Percentiles rank a stretch among this genome's conserved stretches.
These are phyloP conservation scores for Ispidina picta DNA, from an alignment of 2,797 vertebrate genomes.

Conservation along the genomic window DNA sequence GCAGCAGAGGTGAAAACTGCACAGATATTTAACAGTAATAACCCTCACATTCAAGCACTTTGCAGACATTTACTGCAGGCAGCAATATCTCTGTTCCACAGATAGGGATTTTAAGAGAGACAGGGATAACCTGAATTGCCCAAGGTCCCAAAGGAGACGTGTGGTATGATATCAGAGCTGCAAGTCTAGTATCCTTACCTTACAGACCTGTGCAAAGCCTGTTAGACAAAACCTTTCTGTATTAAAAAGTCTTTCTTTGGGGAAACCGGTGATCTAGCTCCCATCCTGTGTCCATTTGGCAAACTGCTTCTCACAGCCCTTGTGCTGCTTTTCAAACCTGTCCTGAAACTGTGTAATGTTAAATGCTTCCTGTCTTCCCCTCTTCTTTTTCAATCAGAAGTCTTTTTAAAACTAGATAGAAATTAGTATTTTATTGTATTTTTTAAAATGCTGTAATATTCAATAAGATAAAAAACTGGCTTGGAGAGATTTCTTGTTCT, in stretches of 20 bases:
- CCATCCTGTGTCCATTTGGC: background rate
- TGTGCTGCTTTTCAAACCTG: background rate
- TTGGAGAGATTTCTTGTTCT: background rate
- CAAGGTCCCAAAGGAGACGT: slow-evolving; percentile 5
- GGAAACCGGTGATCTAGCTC: background rate
- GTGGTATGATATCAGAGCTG: background rate
- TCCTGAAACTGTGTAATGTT: background rate
- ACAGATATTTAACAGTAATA: slow-evolving; percentile 30
- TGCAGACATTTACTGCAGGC: slow-evolving; percentile 17
- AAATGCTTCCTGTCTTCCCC: background rate
- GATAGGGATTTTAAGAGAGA: slow-evolving; percentile 13
- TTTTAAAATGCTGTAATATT: background rate
- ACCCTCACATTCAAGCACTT: background rate
- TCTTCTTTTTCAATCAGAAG: background rate
- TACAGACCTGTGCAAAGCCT: background rate
- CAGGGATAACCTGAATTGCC: slow-evolving; percentile 22
- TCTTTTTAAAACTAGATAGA: background rate
- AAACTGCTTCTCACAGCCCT: background rate
- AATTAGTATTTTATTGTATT: background rate
- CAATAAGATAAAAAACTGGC: background rate
- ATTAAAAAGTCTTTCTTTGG: background rate
- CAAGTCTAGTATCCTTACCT: background rate
- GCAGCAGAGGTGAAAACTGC: background rate
- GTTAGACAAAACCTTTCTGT: background rate
- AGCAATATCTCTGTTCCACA: slow-evolving; percentile 12